phyloP scores from a whole-genome alignment of 2,888 invertebrate genomes.

The Proisotoma minuta region DNA sequence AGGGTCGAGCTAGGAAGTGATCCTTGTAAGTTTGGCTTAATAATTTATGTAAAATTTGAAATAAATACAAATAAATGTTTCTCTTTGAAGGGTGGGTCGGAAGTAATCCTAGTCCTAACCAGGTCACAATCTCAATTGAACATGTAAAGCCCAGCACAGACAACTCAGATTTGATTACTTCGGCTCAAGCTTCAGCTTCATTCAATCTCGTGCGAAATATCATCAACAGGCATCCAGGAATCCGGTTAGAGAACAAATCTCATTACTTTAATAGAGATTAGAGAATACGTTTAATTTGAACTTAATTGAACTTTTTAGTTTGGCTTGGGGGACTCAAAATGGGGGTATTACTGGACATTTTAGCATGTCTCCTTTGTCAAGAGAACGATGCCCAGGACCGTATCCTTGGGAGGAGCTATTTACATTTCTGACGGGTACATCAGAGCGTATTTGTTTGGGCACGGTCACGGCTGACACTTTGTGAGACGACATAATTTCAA shows the following conservation, averaged over 20 bases:
- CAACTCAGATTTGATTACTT: conserved; percentile 36
- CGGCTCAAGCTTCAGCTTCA: conserved; percentile 30
- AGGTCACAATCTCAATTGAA: conserved; percentile 36
- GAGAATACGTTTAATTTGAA: too few relatives aligned
- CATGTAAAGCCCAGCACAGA: conserved; percentile 20
- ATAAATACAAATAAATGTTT: too few relatives aligned
- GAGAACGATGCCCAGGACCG: conserved; percentile 38
- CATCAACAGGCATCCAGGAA: conserved; percentile 31
- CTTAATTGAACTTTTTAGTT: too few relatives aligned
- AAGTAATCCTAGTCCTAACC: conserved; percentile 20
- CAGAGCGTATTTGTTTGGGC: conserved; percentile 18
- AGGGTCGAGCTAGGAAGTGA: conserved; percentile 40
- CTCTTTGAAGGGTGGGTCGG: conserved; percentile 36
- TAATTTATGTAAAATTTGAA: too few relatives aligned
- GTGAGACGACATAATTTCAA: too few relatives aligned
- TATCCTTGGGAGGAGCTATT: conserved; percentile 31
- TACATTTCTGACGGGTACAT: not conserved
- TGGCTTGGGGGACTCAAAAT: conserved; percentile 13
- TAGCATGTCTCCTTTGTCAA: conserved; percentile 33
- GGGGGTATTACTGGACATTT: conserved; percentile 42
- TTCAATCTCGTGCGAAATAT: conserved; percentile 36
- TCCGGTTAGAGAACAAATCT: too few relatives aligned
- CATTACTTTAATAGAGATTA: too few relatives aligned
- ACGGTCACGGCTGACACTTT: conserved; percentile 17
- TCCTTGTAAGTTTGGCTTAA: conserved; percentile 29